Conservation (phyloP, 2,797 vertebrate genomes). For the Chanos chanos region DNA sequence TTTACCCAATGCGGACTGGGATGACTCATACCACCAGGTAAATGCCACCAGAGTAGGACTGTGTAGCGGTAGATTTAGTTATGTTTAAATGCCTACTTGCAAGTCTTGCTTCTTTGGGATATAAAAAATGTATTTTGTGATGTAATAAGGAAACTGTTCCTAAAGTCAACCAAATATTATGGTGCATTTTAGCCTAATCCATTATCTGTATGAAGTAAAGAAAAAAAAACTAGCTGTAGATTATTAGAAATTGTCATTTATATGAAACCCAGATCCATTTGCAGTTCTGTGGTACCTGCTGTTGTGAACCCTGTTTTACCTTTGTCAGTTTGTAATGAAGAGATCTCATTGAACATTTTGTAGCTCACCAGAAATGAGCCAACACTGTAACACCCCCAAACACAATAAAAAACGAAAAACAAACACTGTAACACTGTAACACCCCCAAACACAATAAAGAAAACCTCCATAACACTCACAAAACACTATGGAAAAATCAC, state of each 20-base stretch:
- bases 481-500: slow-evolving; percentile 90
- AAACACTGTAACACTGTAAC: slow-evolving; percentile 68
- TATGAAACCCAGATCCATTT: slow-evolving; percentile 86
- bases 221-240: slow-evolving; percentile 74
- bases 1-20: slow-evolving; percentile 84
- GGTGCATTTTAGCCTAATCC: slow-evolving; percentile 93
- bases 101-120: slow-evolving; percentile 96
- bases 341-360: slow-evolving; percentile 87
- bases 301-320: slow-evolving; percentile 89
- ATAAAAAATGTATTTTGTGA: slow-evolving; percentile 96
- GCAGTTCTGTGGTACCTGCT: slow-evolving; percentile 89
- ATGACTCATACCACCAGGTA: slow-evolving; percentile 77
- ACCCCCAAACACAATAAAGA: slow-evolving; percentile 67
- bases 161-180: slow-evolving; percentile 93
- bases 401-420: slow-evolving; percentile 41
- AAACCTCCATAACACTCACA: slow-evolving; percentile 1
- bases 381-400: slow-evolving; percentile 84
- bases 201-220: slow-evolving; percentile 90
- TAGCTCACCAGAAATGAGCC: slow-evolving; percentile 82
- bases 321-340: slow-evolving; percentile 91
- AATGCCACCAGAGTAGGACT: slow-evolving; percentile 84
- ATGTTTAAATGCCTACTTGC: slow-evolving; percentile 90
- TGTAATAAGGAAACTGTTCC: slow-evolving; percentile 92
- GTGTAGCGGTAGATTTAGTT: slow-evolving; percentile 93
- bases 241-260: slow-evolving; percentile 89